A percentile compares a stretch with the other conserved stretches of the same genome.
phyloP scores from a whole-genome alignment of 2,888 invertebrate species.

The Sepioteuthis lessoniana region DNA sequence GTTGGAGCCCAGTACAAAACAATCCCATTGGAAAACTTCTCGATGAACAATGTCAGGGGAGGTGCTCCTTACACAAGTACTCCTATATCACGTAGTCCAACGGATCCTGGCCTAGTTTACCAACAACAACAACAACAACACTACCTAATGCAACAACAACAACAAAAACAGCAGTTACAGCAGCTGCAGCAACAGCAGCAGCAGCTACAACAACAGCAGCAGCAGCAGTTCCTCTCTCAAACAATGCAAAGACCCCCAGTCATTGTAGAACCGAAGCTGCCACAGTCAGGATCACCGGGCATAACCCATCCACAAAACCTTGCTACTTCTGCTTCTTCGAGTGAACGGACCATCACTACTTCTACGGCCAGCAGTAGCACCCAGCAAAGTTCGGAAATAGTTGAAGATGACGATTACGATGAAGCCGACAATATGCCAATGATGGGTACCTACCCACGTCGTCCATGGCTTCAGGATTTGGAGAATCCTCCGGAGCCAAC shows the following conservation, averaged over 20 bases:
- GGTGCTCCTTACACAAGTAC: background rate
- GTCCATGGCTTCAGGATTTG: slow-evolving; percentile 46
- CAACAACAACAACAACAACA: slow-evolving; percentile 11
- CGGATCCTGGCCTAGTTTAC: background rate
- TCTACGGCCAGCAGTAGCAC: background rate
- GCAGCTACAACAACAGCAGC: background rate
- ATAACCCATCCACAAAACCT: background rate
- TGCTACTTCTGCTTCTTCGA: background rate
- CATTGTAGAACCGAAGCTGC: background rate
- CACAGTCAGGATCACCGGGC: background rate
- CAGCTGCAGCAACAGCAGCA: background rate
- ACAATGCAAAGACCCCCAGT: background rate
- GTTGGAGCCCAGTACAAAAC: background rate
- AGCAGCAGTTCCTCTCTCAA: background rate
- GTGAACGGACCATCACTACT: background rate
- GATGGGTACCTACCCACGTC: slow-evolving; percentile 54
- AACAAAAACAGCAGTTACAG: background rate
- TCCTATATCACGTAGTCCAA: background rate
- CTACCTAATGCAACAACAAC: background rate
- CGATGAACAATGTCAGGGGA: background rate
- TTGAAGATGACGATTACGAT: slow-evolving; percentile 65
- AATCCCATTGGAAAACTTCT: background rate
- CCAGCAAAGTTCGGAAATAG: background rate
- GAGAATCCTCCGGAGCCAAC: slow-evolving; percentile 59
- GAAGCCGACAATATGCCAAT: slow-evolving; percentile 61